phyloP scores from a whole-genome alignment of 2,113 vertebrate species.

The Pollachius pollachius region DNA sequence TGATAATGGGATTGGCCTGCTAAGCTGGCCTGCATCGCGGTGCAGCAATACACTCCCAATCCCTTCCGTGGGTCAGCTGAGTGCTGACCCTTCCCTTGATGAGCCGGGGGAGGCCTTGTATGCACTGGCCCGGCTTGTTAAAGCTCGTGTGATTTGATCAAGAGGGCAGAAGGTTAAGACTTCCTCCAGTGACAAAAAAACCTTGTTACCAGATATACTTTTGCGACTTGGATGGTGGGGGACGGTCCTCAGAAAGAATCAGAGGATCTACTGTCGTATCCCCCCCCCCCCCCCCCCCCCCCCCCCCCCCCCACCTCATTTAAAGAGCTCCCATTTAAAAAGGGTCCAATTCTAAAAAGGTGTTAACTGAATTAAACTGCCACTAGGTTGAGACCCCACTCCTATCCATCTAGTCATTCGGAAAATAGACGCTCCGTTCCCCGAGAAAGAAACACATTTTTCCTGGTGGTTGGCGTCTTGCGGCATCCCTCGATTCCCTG shows the following conservation, averaged over 20 bases:
- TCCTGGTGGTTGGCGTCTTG: background rate
- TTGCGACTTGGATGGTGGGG: constrained; percentile 1
- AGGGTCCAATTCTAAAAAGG: background rate
- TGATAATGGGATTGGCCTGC: constrained; percentile 59
- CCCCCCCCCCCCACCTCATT: background rate
- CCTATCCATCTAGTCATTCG: too few relatives aligned
- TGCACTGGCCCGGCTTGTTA: constrained; percentile 48
- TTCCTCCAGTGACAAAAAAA: constrained; percentile 21
- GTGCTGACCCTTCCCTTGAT: constrained; percentile 53
- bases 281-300: too few relatives aligned
- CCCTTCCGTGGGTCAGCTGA: constrained; percentile 48
- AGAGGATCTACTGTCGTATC: background rate
- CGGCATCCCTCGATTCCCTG: constrained; percentile 10
- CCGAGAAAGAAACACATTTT: too few relatives aligned
- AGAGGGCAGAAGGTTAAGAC: constrained; percentile 33
- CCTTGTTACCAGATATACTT: constrained; percentile 35
- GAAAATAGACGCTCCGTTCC: too few relatives aligned
- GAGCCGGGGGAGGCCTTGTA: constrained; percentile 36
- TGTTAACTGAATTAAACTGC: background rate
- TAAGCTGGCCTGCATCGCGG: constrained; percentile 45
- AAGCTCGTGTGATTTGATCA: constrained; percentile 47
- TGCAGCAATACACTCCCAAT: constrained; percentile 56
- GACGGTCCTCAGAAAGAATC: constrained; percentile 5
- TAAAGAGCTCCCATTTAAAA: background rate
- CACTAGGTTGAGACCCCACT: background rate